phyloP scores from a whole-genome alignment of 2,113 vertebrate genomes.

The Equus quagga region DNA sequence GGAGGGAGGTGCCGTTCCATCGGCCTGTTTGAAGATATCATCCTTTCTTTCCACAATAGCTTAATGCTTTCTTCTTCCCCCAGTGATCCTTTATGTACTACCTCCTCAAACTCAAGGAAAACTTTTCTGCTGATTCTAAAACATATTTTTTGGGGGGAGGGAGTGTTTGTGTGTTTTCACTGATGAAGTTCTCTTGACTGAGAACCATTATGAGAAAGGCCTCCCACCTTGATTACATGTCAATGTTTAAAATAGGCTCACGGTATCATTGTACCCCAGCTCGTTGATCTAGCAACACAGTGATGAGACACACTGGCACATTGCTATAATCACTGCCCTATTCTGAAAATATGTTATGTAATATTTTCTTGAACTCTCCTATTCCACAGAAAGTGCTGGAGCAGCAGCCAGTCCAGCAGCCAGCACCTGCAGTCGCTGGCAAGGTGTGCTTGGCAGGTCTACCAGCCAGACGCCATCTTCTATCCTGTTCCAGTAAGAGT shows the following conservation, averaged over 20 bases:
- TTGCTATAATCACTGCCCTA: neutral
- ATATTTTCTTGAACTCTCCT: slow-evolving; percentile 22
- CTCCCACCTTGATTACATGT: neutral
- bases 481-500: slow-evolving; percentile 54
- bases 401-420: neutral
- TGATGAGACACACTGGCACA: neutral
- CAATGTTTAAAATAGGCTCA: neutral
- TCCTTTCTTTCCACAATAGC: neutral
- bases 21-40: neutral
- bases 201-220: neutral
- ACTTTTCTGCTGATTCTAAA: neutral
- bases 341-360: neutral
- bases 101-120: neutral
- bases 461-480: slow-evolving; percentile 62
- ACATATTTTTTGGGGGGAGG: neutral
- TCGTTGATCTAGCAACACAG: neutral
- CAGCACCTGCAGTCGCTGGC: neutral
- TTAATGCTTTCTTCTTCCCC: neutral
- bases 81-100: neutral
- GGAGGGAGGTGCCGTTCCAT: neutral
- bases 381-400: neutral
- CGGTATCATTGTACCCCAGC: neutral
- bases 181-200: neutral
- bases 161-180: neutral
- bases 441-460: slow-evolving; percentile 41